Conservation (phyloP, 2,888 invertebrate genomes). For the Ochropleura leucogaster region DNA sequence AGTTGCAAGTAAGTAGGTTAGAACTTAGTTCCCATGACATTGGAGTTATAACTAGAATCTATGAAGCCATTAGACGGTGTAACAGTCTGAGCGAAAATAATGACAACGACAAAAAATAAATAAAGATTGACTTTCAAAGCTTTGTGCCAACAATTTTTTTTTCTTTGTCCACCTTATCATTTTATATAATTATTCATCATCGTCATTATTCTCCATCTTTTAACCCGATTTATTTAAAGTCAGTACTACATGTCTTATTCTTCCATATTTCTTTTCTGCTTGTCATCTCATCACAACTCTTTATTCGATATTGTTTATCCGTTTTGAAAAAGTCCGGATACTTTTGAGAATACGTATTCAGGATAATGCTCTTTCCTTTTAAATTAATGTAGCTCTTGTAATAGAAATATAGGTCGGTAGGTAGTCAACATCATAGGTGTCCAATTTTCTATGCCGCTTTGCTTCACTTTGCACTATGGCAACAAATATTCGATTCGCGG, state of each 20-base stretch:
- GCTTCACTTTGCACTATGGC: neutral
- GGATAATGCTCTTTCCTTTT: neutral
- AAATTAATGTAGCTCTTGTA: neutral
- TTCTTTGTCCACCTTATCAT: no score
- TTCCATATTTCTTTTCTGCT: no score
- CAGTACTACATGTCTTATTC: no score
- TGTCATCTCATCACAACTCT: no score
- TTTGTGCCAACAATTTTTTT: no score
- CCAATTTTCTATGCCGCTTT: no score
- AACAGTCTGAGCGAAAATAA: neutral
- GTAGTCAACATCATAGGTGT: no score
- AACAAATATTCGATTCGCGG: neutral
- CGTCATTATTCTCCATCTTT: no score
- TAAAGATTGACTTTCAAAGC: no score
- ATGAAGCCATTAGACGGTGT: conserved; percentile 8
- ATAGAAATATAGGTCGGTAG: neutral
- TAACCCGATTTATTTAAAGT: no score
- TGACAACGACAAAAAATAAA: neutral
- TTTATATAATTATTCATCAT: no score
- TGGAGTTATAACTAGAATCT: neutral
- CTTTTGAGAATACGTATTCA: neutral
- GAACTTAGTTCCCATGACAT: neutral
- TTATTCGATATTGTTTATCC: no score
- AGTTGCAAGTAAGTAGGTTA: neutral
- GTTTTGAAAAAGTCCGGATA: neutral